phyloP scores from a whole-genome alignment of 2,797 vertebrate species.

The Odontamblyopus lacepedii region DNA sequence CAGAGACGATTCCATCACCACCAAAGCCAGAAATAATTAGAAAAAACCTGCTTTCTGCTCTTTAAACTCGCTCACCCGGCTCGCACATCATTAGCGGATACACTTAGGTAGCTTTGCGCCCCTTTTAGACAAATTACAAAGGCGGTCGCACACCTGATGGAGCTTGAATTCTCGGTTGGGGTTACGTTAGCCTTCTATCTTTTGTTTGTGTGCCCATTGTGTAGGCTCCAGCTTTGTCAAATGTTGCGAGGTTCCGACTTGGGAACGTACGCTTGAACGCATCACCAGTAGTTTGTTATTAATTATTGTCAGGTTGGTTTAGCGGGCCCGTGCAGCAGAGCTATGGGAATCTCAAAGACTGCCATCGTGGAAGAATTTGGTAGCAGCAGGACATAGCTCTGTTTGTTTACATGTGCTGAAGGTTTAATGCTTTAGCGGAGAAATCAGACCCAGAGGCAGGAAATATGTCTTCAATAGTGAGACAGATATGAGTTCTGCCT shows the following conservation, averaged over 20 bases:
- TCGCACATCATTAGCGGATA: conserved; percentile 55
- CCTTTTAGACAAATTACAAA: conserved; percentile 65
- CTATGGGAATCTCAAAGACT: no score
- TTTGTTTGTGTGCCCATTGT: conserved; percentile 52
- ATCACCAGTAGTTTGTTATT: conserved; percentile 68
- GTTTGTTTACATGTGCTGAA: no score
- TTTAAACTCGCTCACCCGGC: conserved; percentile 43
- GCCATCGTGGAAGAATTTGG: no score
- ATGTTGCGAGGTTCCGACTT: conserved; percentile 47
- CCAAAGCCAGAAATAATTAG: no score
- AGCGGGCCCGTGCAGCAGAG: conserved; percentile 23
- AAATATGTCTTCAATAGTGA: no score
- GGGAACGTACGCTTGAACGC: conserved; percentile 59
- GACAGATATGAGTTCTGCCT: no score
- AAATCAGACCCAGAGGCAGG: no score
- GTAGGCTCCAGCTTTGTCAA: conserved; percentile 46
- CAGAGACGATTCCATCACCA: no score
- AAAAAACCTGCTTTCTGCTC: not conserved
- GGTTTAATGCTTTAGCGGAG: no score
- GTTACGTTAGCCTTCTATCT: conserved; percentile 64
- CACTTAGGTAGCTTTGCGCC: conserved; percentile 46
- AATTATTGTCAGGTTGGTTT: conserved; percentile 76
- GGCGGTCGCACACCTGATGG: conserved; percentile 77
- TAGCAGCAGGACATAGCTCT: no score
- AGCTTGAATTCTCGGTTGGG: conserved; percentile 76